A percentile compares a stretch with the other conserved stretches of the same genome.
phyloP scores from a whole-genome alignment of 1,140 invertebrate genomes.

The Branchinecta lynchi region DNA sequence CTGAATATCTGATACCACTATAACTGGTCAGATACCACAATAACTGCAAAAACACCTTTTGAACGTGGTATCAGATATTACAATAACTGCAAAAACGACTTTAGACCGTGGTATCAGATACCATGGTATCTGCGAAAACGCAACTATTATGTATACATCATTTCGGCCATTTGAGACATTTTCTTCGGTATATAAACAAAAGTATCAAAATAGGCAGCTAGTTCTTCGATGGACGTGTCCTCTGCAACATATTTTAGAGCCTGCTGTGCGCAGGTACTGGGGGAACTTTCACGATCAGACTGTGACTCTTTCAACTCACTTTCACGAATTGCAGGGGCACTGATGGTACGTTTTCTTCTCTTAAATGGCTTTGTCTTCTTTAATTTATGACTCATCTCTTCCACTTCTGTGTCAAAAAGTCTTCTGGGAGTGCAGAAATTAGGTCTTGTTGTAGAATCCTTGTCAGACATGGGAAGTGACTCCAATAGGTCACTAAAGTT shows the following conservation, averaged over 20 bases:
- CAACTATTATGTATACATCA: constrained; percentile 95
- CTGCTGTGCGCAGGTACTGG: constrained; percentile 19
- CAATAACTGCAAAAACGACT: too few species aligned
- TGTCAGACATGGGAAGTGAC: neutral
- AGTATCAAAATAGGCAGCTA: constrained; percentile 82
- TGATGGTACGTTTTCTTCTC: neutral
- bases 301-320: neutral
- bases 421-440: neutral
- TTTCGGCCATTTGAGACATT: constrained; percentile 89
- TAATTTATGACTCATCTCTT: neutral
- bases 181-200: constrained; percentile 87
- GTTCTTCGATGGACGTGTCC: constrained; percentile 66
- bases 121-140: too few species aligned
- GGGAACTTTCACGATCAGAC: neutral
- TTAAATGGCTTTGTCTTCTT: neutral
- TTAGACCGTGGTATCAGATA: too few species aligned
- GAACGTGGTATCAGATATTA: too few species aligned
- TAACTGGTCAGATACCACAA: too few species aligned
- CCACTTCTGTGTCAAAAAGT: neutral
- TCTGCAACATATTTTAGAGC: constrained; percentile 38
- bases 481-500: neutral
- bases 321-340: neutral
- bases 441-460: neutral
- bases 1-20: too few species aligned
- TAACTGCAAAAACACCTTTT: too few species aligned